These are phyloP conservation scores for Achroia grisella DNA, from an alignment of 1,140 invertebrate genomes.

Conservation along the genomic window DNA sequence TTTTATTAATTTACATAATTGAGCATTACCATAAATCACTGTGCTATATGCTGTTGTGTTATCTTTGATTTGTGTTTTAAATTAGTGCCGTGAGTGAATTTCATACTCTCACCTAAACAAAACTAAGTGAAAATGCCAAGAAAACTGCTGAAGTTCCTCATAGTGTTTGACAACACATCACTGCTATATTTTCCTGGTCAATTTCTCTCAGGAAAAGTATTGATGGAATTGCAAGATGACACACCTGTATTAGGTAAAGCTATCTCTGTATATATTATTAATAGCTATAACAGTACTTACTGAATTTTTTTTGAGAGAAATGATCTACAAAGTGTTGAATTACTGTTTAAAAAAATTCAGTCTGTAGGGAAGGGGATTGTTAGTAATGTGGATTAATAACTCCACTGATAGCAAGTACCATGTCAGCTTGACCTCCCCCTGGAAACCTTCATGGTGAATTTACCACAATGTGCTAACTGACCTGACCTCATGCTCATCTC, in stretches of 20 bases:
- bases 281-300: too few species aligned
- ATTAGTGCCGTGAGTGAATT: not conserved
- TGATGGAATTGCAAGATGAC: constrained; percentile 94
- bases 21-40: constrained; percentile 6
- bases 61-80: constrained; percentile 1
- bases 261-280: too few species aligned
- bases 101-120: not conserved
- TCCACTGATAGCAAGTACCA: too few species aligned
- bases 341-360: too few species aligned
- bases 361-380: too few species aligned
- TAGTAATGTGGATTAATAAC: too few species aligned
- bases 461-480: too few species aligned
- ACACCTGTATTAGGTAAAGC: constrained; percentile 85
- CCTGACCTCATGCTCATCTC: too few species aligned
- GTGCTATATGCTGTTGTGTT: not conserved
- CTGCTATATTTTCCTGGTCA: constrained; percentile 94
- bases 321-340: too few species aligned
- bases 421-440: too few species aligned
- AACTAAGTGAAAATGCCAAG: constrained; percentile 79
- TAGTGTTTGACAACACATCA: constrained; percentile 95
- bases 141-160: constrained; percentile 94
- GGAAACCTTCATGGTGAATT: too few species aligned
- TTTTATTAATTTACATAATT: constrained; percentile 17
- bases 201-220: constrained; percentile 91
- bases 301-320: too few species aligned